Percentiles rank a stretch among this genome's conserved stretches.
Evolutionary conservation across 2,797 vertebrate species (phyloP).

Genomic region (Syncerus caffer): DNA sequence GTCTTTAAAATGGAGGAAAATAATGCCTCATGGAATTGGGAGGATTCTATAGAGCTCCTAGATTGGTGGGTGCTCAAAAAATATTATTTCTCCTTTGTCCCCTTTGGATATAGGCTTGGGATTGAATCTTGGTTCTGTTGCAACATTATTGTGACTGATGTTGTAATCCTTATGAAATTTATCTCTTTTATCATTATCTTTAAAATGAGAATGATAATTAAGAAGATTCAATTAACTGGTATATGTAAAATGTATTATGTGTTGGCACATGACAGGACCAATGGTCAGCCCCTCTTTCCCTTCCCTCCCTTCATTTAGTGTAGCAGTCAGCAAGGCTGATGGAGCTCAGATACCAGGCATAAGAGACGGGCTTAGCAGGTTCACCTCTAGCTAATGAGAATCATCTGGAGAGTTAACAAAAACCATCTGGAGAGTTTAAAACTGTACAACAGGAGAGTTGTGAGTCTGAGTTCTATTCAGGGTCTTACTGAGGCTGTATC

Average conservation of each 20-base stretch:
- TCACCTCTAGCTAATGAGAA: neutral
- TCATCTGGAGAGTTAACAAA: neutral
- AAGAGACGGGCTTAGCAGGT: neutral
- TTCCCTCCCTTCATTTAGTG: neutral
- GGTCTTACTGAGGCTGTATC: neutral
- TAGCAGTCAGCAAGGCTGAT: neutral
- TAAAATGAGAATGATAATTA: neutral
- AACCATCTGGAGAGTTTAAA: neutral
- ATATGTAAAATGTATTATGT: neutral
- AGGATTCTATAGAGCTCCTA: neutral
- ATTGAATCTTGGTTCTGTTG: neutral
- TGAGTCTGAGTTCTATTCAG: neutral
- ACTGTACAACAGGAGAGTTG: neutral
- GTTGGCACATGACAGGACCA: neutral
- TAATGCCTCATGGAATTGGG: neutral
- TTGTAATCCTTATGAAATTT: neutral
- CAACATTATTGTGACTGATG: neutral
- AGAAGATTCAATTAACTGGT: constrained; percentile 32
- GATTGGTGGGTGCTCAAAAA: neutral
- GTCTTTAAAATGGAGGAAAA: neutral
- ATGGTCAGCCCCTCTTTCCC: neutral
- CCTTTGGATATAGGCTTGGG: neutral
- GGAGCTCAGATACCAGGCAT: neutral
- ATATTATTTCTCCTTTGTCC: neutral
- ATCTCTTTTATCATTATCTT: neutral